Evolutionary conservation across 2,797 vertebrate genomes (phyloP).

Genomic region (Lateolabrax maculatus): DNA sequence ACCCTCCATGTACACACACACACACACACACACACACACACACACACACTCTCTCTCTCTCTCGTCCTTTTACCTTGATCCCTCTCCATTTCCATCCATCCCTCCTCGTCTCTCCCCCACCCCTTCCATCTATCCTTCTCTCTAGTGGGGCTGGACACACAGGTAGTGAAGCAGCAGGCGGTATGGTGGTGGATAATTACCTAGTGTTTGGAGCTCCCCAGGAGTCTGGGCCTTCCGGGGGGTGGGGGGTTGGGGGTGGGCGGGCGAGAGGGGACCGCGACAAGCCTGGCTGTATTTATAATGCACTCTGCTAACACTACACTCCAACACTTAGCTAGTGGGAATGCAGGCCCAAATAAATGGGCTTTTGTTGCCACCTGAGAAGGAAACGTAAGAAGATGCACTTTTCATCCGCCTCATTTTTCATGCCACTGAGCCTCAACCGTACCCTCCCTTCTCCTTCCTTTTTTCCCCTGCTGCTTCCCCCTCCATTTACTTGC

Average conservation of each 20-base stretch:
- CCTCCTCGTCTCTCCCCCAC: constrained; percentile 35
- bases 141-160: constrained; percentile 88
- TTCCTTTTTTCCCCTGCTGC: background rate
- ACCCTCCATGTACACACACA: background rate
- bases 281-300: constrained; percentile 92
- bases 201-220: constrained; percentile 95
- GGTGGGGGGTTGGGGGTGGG: constrained; percentile 59
- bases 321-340: constrained; percentile 53
- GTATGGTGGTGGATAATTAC: constrained; percentile 93
- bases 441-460: background rate
- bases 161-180: constrained; percentile 94
- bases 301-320: constrained; percentile 74
- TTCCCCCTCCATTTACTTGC: constrained; percentile 46
- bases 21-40: background rate
- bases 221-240: constrained; percentile 91
- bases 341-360: constrained; percentile 54
- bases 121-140: constrained; percentile 49
- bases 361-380: constrained; percentile 80
- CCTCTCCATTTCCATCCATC: constrained; percentile 51
- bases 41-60: constrained; percentile 29
- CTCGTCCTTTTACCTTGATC: constrained; percentile 50
- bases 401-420: constrained; percentile 78
- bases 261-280: constrained; percentile 7
- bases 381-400: constrained; percentile 90
- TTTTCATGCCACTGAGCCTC: constrained; percentile 42